These are phyloP conservation scores for Oreocharis arfaki DNA, from an alignment of 2,113 vertebrate species.

Conservation along the genomic window DNA sequence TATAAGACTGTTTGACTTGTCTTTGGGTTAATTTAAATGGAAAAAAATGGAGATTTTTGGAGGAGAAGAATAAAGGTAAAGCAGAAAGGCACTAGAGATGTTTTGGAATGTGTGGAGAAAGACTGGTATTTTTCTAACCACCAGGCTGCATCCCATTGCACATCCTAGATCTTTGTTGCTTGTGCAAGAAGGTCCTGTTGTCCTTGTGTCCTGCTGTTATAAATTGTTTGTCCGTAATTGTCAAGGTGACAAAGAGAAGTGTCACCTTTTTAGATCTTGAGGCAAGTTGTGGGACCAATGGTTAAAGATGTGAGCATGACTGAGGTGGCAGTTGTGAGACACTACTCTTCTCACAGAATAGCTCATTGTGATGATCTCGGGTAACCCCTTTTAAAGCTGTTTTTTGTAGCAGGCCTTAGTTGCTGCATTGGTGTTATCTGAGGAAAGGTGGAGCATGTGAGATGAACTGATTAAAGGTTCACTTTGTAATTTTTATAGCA, in stretches of 20 bases:
- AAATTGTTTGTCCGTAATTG: background rate
- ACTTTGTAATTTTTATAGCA: background rate
- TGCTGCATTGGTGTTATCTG: background rate
- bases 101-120: background rate
- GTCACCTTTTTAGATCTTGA: background rate
- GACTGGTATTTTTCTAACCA: background rate
- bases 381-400: background rate
- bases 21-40: background rate
- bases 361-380: background rate
- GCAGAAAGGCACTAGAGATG: background rate
- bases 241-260: background rate
- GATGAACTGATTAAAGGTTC: background rate
- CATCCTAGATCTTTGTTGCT: background rate
- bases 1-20: background rate
- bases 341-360: background rate
- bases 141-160: background rate
- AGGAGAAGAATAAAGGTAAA: background rate
- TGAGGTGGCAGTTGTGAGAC: background rate
- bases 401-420: background rate
- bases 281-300: background rate
- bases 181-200: background rate
- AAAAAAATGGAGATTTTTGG: background rate
- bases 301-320: background rate
- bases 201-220: background rate
- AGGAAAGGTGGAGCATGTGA: slow-evolving; percentile 10